Evolutionary conservation across 2,888 invertebrate species (phyloP).

Genomic region (Micoletzkya japonica): DNA sequence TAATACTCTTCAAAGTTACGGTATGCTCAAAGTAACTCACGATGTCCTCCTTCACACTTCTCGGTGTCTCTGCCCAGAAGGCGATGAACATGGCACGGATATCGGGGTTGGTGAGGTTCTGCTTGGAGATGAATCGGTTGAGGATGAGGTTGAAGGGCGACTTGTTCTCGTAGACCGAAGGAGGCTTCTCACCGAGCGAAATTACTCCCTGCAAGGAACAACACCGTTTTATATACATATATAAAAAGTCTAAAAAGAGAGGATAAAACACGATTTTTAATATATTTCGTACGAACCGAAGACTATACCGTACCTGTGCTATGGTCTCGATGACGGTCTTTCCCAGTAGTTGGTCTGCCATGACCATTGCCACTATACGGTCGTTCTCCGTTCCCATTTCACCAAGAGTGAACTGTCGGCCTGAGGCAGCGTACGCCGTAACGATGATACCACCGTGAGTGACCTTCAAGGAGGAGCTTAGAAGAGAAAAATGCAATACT

Average conservation of each 20-base stretch:
- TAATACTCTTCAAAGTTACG: too few relatives aligned
- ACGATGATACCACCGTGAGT: slow-evolving; percentile 11
- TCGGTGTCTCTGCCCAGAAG: slow-evolving; percentile 33
- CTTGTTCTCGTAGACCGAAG: neutral
- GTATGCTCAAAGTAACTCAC: neutral
- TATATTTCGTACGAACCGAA: neutral
- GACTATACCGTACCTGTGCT: slow-evolving; percentile 4
- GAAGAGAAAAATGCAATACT: neutral
- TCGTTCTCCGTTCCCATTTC: slow-evolving; percentile 12
- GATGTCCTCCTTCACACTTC: slow-evolving; percentile 9
- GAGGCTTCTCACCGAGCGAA: neutral
- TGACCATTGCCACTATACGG: slow-evolving; percentile 26
- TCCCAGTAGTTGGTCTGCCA: slow-evolving; percentile 32
- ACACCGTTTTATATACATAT: neutral
- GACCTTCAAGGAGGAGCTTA: neutral
- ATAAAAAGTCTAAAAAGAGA: neutral
- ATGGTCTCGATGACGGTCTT: slow-evolving; percentile 28
- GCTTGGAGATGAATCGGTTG: slow-evolving; percentile 26
- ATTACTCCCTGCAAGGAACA: neutral
- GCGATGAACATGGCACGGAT: slow-evolving; percentile 27
- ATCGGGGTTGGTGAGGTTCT: slow-evolving; percentile 5
- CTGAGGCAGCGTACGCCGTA: slow-evolving; percentile 8
- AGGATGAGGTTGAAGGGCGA: slow-evolving; percentile 35
- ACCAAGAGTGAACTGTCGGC: neutral
- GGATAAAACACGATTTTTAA: neutral